Evolutionary conservation across 2,888 invertebrate genomes (phyloP).

Genomic region (Operophtera brumata): DNA sequence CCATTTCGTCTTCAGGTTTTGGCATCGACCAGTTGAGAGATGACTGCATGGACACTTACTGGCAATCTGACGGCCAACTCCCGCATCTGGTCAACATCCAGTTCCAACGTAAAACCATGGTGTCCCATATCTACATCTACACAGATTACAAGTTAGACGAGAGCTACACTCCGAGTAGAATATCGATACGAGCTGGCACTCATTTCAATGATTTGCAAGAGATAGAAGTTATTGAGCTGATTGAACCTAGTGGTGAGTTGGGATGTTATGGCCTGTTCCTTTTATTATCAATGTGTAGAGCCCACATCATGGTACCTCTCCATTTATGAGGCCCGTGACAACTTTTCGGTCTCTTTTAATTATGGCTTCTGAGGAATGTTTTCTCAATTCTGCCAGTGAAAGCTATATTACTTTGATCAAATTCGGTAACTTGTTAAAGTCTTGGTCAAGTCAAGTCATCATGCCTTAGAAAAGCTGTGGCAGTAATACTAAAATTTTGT

Average conservation of each 20-base stretch:
- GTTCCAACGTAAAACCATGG: conserved; percentile 96
- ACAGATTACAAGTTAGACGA: conserved; percentile 99
- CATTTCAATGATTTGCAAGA: conserved; percentile 98
- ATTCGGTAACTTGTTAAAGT: no score
- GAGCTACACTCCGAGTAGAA: conserved; percentile 98
- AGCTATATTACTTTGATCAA: no score
- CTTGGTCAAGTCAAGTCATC: no score
- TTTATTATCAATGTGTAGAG: no score
- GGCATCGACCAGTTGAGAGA: conserved; percentile 98
- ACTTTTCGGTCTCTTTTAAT: no score
- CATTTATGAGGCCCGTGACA: no score
- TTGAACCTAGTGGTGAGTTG: conserved; percentile 90
- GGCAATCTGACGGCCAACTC: conserved; percentile 99
- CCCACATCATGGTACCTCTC: no score
- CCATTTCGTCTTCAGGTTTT: conserved; percentile 84
- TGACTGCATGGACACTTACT: conserved; percentile 97
- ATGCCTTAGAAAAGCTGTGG: no score
- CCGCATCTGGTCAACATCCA: conserved; percentile 99
- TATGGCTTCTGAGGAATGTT: no score
- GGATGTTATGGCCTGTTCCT: background rate
- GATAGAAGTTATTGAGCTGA: conserved; percentile 94
- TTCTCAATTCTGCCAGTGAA: no score
- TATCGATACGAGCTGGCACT: conserved; percentile 95
- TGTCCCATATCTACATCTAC: conserved; percentile 97
- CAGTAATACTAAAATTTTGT: no score